phyloP scores from a whole-genome alignment of 2,113 vertebrate species.

The Lepisosteus osseus region DNA sequence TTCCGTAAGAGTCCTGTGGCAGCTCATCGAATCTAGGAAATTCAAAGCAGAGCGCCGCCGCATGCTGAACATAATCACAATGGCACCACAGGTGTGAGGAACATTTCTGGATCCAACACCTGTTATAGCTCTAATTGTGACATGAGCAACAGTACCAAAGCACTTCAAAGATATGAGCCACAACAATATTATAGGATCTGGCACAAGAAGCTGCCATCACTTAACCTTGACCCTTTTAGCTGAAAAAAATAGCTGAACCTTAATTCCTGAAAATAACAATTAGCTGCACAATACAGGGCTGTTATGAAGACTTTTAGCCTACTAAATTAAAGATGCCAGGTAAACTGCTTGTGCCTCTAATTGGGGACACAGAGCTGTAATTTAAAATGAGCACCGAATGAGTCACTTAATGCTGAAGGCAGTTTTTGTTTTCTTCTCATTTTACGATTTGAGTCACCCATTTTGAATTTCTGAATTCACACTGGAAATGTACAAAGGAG shows the following conservation, averaged over 20 bases:
- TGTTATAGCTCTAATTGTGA: neutral
- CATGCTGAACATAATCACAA: neutral
- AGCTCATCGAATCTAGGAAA: neutral
- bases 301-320: neutral
- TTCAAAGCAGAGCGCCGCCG: neutral
- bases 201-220: constrained; percentile 1
- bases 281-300: neutral
- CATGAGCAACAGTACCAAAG: neutral
- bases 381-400: neutral
- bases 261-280: constrained; percentile 13
- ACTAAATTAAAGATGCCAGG: constrained; percentile 14
- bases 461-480: no score
- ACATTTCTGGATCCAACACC: neutral
- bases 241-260: neutral
- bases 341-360: neutral
- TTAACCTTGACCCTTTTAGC: constrained; percentile 6
- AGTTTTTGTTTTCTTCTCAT: neutral
- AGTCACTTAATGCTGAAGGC: neutral
- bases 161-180: constrained; percentile 18
- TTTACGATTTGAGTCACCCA: neutral
- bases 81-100: neutral
- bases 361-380: constrained; percentile 8
- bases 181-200: constrained; percentile 14
- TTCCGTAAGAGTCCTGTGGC: no score
- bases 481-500: no score